Conservation (phyloP, 1,140 invertebrate species). For the Nasonia longicornis region DNA sequence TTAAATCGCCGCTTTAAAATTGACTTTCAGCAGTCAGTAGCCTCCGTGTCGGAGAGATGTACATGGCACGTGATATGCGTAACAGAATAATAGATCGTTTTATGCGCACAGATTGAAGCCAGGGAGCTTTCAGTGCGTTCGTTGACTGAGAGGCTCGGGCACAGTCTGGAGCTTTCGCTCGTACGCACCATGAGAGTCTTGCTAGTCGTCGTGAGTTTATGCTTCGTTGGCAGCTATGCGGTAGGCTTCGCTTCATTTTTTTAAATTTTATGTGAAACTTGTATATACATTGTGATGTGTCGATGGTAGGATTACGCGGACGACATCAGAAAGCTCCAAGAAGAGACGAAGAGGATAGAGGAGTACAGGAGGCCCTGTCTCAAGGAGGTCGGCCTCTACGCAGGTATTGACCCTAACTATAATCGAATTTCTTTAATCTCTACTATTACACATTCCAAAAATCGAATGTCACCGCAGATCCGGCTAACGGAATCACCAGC, state of each 20-base stretch:
- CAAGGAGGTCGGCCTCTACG: constrained; percentile 2
- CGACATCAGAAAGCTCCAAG: constrained; percentile 1
- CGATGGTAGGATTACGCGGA: not conserved
- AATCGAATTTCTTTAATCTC: not conserved
- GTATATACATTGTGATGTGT: not conserved
- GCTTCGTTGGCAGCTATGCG: not conserved
- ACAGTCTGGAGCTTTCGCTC: not conserved
- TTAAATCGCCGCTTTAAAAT: not conserved
- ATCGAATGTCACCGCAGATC: not conserved
- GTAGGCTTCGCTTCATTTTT: not conserved
- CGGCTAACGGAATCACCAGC: not conserved
- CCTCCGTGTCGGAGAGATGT: no score
- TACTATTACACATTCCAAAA: not conserved
- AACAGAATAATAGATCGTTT: constrained; percentile 25
- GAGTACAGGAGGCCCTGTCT: constrained; percentile 19
- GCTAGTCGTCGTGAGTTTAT: not conserved
- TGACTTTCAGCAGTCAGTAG: constrained; percentile 1
- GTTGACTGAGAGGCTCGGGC: not conserved
- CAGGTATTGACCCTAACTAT: not conserved
- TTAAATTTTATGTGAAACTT: not conserved
- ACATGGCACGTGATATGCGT: not conserved
- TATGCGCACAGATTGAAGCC: constrained; percentile 14
- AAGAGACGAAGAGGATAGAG: constrained; percentile 19
- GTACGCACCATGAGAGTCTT: not conserved
- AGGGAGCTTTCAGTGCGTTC: not conserved